Base-by-base conservation (phyloP, 2,113 vertebrate species). In the Aldabrachelys gigantea region DNA sequence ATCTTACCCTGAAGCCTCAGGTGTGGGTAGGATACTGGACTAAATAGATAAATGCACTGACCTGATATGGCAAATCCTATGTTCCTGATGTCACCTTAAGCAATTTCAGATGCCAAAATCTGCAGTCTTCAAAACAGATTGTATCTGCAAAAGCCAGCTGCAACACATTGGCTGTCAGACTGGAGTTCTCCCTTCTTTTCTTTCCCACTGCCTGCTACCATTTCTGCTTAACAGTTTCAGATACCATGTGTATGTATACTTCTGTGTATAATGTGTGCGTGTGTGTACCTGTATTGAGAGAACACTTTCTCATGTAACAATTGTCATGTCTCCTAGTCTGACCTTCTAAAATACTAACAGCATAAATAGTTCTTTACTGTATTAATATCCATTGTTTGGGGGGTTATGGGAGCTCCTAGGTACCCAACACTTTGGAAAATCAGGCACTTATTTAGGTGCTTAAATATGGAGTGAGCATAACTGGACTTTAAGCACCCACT, bases 11-110 rank as follows among this genome's bases (percentile, higher is more conserved):
- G 79, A 89, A 94, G 84, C 52, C 82, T 92, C 93, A 94, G 92
- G 65, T 97, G 89, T 87, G 88, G 65, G 49, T 75, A 47, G 53
- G 56, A 19, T 49, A 25, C 57, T 89, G n/a, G 88, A 85, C 53
- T 38, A 85, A 41, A 82, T 85, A 8, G 91, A 91, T 89, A 93
- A 94, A 96, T 85, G 47, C 65, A 52, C 50, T 96, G 92, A 69
- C 82, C 89, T 90, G 65, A 90, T 89, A 88, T 85, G 69, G 84
- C 89, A 96, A 91, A 92, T 97, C 65, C 25, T 2, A 0, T 89
- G 79, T 57, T 94, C 49, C 65, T 95, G 84, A 96, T 81, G 93
- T 82, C 93, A 96, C 88, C 80, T 97, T 96, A 90, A 76, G 91
- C 88, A 83, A 94, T 90, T 92, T 78, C 88, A 82, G 59, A 54